Percentiles rank a stretch among this genome's conserved stretches.
These are phyloP conservation scores for Sarcoramphus papa DNA, from an alignment of 2,797 vertebrate genomes.

Conservation along the genomic window DNA sequence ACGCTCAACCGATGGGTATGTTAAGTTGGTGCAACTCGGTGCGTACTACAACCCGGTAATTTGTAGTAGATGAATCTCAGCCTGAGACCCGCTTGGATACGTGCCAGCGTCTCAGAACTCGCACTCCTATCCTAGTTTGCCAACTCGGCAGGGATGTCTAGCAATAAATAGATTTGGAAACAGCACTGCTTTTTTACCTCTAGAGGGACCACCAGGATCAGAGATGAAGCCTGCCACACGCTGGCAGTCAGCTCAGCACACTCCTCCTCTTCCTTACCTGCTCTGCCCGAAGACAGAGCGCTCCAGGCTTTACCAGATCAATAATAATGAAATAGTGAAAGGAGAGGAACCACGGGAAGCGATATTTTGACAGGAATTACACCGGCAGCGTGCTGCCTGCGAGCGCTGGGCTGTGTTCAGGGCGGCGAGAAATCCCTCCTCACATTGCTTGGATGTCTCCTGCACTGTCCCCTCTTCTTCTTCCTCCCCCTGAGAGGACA, in stretches of 20 bases:
- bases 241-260: not conserved
- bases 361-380: not conserved
- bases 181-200: slow-evolving; percentile 27
- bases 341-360: not conserved
- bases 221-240: not conserved
- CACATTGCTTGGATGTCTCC: not conserved
- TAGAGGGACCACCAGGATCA: slow-evolving; percentile 69
- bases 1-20: not conserved
- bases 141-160: not conserved
- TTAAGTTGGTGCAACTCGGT: not conserved
- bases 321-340: not conserved
- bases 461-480: not conserved
- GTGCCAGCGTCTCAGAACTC: not conserved
- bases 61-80: not conserved
- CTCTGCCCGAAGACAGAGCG: not conserved
- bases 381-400: not conserved
- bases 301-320: not conserved
- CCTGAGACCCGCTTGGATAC: not conserved
- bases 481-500: not conserved
- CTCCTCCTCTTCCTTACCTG: not conserved
- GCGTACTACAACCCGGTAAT: not conserved
- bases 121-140: not conserved
- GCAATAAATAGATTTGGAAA: not conserved
- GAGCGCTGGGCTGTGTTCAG: not conserved
- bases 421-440: not conserved